Percentiles rank a stretch among this genome's conserved stretches.
These are phyloP conservation scores for Trematomus bernacchii DNA, from an alignment of 2,797 vertebrate species.

Conservation along the genomic window DNA sequence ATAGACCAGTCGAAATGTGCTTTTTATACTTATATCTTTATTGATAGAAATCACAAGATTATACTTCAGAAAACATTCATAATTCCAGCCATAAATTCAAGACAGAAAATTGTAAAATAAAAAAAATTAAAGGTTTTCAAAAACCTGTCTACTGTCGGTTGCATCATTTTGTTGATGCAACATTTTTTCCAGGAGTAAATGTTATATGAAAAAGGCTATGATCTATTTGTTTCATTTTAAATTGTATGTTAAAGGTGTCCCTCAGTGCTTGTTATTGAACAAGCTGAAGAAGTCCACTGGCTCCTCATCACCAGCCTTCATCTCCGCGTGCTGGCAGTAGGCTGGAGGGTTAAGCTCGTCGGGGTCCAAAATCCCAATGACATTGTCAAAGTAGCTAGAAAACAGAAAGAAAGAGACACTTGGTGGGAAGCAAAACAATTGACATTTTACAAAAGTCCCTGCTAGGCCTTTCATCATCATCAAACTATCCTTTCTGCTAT, in stretches of 20 bases:
- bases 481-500: not conserved
- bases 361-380: conserved; percentile 74
- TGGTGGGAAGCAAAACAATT: not conserved
- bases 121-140: too few relatives aligned
- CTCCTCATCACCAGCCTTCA: not conserved
- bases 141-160: not conserved
- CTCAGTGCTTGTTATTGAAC: conserved; percentile 30
- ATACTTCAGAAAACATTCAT: not conserved
- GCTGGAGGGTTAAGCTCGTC: conserved; percentile 68
- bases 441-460: too few relatives aligned
- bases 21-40: not conserved
- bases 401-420: not conserved
- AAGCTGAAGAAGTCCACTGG: conserved; percentile 55
- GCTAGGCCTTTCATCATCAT: not conserved
- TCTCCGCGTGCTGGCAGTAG: conserved; percentile 57
- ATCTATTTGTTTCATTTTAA: not conserved
- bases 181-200: not conserved
- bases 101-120: not conserved
- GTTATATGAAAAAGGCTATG: not conserved
- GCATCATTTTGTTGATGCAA: not conserved
- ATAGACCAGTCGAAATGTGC: not conserved
- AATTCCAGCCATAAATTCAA: not conserved
- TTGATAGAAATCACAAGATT: not conserved
- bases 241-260: not conserved
- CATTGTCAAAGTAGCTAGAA: conserved; percentile 74